Conservation (phyloP, 2,113 vertebrate genomes). For the Scomber colias region DNA sequence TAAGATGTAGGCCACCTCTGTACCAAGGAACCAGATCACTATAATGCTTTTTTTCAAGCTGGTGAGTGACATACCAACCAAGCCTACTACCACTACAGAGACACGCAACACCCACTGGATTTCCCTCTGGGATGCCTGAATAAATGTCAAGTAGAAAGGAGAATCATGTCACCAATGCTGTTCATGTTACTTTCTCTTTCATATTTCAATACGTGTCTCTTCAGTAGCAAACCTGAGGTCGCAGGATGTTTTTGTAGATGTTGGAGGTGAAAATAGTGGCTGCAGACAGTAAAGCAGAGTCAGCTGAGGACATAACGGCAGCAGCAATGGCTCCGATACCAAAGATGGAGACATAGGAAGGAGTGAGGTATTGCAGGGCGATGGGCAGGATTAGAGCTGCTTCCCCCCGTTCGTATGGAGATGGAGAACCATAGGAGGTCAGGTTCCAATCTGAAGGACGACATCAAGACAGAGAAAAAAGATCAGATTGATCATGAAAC, state of each 20-base stretch:
- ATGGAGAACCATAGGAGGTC: conserved; percentile 43
- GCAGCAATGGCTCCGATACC: conserved; percentile 62
- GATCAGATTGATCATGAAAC: too few species aligned
- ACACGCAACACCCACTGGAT: conserved; percentile 79
- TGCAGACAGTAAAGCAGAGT: conserved; percentile 70
- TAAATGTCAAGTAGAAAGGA: neutral
- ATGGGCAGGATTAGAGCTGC: conserved; percentile 47
- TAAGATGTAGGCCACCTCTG: conserved; percentile 77
- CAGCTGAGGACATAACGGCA: conserved; percentile 70
- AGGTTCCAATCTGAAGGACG: conserved; percentile 64
- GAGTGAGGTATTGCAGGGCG: conserved; percentile 55
- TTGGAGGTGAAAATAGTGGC: conserved; percentile 69
- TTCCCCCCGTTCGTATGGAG: conserved; percentile 43
- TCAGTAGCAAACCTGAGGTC: conserved; percentile 11
- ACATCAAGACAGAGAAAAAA: too few species aligned
- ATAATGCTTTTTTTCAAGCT: conserved; percentile 75
- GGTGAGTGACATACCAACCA: conserved; percentile 66
- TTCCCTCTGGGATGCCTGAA: conserved; percentile 82
- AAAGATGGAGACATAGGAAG: conserved; percentile 37
- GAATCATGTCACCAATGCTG: neutral
- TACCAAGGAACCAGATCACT: conserved; percentile 76
- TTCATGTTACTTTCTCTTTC: too few species aligned
- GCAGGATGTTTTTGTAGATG: conserved; percentile 63
- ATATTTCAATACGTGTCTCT: too few species aligned
- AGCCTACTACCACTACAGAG: conserved; percentile 77